These are phyloP conservation scores for Drosophila teissieri DNA, from an alignment of 1,140 invertebrate genomes.

Conservation along the genomic window DNA sequence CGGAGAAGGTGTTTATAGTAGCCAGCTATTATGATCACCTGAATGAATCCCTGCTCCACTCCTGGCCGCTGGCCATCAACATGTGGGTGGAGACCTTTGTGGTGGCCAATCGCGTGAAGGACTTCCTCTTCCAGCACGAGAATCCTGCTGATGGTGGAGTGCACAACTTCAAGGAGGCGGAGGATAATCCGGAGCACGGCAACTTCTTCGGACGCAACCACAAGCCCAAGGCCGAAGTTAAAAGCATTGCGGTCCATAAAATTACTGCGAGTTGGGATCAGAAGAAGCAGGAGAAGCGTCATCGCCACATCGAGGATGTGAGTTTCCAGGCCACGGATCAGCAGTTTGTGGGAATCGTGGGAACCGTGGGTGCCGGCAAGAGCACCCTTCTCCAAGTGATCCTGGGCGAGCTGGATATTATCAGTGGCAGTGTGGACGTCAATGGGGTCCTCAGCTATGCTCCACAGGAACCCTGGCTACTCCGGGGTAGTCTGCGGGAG, in stretches of 20 bases:
- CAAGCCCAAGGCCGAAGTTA: constrained; percentile 85
- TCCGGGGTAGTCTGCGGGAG: constrained; percentile 87
- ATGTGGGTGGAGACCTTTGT: constrained; percentile 87
- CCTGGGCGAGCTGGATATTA: constrained; percentile 89
- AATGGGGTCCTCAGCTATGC: constrained; percentile 91
- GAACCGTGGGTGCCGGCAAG: constrained; percentile 94
- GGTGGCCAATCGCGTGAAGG: constrained; percentile 89
- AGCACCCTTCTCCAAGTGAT: constrained; percentile 89
- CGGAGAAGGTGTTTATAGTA: constrained; percentile 87
- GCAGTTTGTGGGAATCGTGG: constrained; percentile 89
- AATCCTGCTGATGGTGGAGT: constrained; percentile 71
- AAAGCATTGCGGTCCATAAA: constrained; percentile 78
- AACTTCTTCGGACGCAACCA: constrained; percentile 72
- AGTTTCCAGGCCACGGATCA: constrained; percentile 85
- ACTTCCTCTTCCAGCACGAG: constrained; percentile 85
- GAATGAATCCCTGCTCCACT: constrained; percentile 87
- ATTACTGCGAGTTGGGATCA: constrained; percentile 85
- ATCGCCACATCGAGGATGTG: constrained; percentile 85
- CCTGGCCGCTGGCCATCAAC: constrained; percentile 89
- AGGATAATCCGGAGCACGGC: constrained; percentile 58
- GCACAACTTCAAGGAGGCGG: constrained; percentile 59
- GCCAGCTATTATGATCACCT: constrained; percentile 86
- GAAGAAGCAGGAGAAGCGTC: constrained; percentile 55
- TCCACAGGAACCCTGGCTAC: constrained; percentile 91
- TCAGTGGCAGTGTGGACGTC: constrained; percentile 87